Conservation (phyloP, 2,113 vertebrate genomes). For the Dunckerocampus dactyliophorus region DNA sequence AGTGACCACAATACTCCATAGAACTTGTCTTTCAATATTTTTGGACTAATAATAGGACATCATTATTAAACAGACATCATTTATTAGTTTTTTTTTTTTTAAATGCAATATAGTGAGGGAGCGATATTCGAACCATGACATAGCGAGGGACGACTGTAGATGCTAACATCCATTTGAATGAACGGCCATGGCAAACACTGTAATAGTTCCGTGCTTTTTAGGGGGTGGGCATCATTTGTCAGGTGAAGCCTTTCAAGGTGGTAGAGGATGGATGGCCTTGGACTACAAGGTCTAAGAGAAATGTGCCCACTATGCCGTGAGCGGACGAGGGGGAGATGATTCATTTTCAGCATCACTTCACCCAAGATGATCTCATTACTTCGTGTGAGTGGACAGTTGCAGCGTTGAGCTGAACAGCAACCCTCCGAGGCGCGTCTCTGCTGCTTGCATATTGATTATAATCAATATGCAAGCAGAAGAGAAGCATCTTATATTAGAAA, state of each 20-base stretch:
- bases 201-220: background rate
- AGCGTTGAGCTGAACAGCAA: constrained; percentile 24
- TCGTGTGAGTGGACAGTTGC: constrained; percentile 53
- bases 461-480: no score
- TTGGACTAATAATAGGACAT: no score
- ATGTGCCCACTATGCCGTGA: constrained; percentile 38
- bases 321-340: constrained; percentile 57
- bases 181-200: no score
- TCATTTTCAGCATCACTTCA: constrained; percentile 72
- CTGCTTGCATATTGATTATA: constrained; percentile 44
- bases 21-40: no score
- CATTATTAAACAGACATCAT: no score
- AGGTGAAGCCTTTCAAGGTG: constrained; percentile 40
- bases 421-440: constrained; percentile 34
- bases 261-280: constrained; percentile 54
- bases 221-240: constrained; percentile 15
- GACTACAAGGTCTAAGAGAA: constrained; percentile 56
- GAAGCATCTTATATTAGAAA: no score
- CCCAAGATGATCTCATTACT: constrained; percentile 70
- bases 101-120: no score
- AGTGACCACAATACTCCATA: no score
- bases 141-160: no score
- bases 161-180: no score
- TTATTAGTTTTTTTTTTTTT: no score
- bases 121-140: no score